Evolutionary conservation across 2,113 vertebrate genomes (phyloP), one percentile per base, ranked within the genome.

Genomic region (Pomatostomus ruficeps): DNA sequence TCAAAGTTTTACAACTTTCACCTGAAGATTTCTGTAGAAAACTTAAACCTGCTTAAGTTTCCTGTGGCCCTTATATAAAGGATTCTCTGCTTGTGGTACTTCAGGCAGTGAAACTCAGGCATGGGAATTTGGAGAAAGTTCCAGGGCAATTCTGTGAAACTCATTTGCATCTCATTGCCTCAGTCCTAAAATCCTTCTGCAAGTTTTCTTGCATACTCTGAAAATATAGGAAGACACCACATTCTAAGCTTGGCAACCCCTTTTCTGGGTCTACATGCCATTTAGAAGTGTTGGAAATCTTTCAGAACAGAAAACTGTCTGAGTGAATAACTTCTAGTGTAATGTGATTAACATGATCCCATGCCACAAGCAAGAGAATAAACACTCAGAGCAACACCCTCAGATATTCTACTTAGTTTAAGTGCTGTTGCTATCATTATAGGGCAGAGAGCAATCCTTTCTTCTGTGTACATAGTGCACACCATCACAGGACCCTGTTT

Each of bases 331-430:
- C 33, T 48, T 8, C 9, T 28, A 5, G 29, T 12, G 4, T 46
- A 55, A 40, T 4, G 4, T 22, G 21, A 66, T 66, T 54, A 29
- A 77, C 55, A 55, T 26, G 66, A 24, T 70, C 9, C 14, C 24
- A 40, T 14, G 8, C 20, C 55, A 89, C 35, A 51, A 94, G 16
- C 20, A 77, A 49, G 23, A 90, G 14, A 58, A 38, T 11, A 57
- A 95, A 91, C 79, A 92, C 72, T 78, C 87, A 92, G 93, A 81
- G 70, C 17, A 21, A 89, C 51, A 85, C 42, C 49, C 70, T 94
- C 75, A 94, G 98, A 97, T 97, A 97, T 86, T 15, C 66, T 79
- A 28, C 48, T 79, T 81, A 55, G 38, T 93, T 77, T 51, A 78
- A 86, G 36, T 29, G 43, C 22, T 10, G 0, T 24, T 80, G n/a